These are phyloP conservation scores for Coluber constrictor DNA, from an alignment of 2,797 vertebrate genomes.

Conservation along the genomic window DNA sequence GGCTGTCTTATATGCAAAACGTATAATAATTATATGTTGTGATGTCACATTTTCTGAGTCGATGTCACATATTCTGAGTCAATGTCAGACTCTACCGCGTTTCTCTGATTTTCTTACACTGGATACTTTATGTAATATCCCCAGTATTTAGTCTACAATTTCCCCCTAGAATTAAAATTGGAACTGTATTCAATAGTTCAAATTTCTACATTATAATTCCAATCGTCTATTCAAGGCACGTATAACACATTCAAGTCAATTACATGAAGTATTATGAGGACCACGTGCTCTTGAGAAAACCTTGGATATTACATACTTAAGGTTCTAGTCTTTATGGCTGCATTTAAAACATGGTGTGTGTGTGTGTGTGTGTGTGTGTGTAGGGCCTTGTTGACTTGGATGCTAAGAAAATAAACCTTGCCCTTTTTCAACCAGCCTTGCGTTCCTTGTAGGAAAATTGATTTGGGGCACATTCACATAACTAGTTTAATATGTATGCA, in stretches of 20 bases:
- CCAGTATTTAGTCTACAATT: background rate
- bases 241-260: background rate
- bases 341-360: background rate
- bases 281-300: background rate
- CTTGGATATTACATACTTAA: background rate
- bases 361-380: background rate
- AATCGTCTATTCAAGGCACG: background rate
- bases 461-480: background rate
- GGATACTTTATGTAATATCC: background rate
- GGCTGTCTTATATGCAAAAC: conserved; percentile 2
- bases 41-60: conserved; percentile 21
- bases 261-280: background rate
- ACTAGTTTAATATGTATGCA: background rate
- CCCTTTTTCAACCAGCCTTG: background rate
- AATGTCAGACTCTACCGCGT: background rate
- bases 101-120: background rate
- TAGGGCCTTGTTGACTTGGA: background rate
- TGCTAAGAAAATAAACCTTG: background rate
- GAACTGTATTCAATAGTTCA: background rate
- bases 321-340: background rate
- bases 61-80: conserved; percentile 20
- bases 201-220: background rate
- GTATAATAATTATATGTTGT: conserved; percentile 1
- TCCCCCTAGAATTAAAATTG: background rate
- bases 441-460: background rate